A percentile compares a stretch with the other conserved stretches of the same genome.
phyloP scores from a whole-genome alignment of 2,888 invertebrate genomes.

The Pteria penguin region DNA sequence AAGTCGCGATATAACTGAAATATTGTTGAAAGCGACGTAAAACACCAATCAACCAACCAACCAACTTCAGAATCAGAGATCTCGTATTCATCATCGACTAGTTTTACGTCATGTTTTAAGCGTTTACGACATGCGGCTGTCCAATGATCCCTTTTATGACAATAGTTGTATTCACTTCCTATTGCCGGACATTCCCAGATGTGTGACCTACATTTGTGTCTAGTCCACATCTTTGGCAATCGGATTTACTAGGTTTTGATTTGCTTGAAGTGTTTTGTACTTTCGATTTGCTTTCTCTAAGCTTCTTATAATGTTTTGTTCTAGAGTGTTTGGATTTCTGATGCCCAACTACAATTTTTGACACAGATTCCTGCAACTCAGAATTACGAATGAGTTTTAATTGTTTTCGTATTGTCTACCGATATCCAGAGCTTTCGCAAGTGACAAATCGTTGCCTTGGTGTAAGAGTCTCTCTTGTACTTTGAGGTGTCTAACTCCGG shows the following conservation, averaged over 20 bases:
- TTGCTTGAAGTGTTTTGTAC: no score
- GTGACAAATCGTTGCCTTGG: constrained; percentile 21
- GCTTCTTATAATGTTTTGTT: not conserved
- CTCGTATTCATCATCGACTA: not conserved
- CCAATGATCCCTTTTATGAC: constrained; percentile 11
- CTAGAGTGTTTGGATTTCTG: not conserved
- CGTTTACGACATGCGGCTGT: not conserved
- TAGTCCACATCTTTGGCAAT: constrained; percentile 1
- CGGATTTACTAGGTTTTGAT: not conserved
- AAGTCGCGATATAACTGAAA: no score
- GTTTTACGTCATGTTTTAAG: not conserved
- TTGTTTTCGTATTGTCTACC: constrained; percentile 31
- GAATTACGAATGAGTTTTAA: constrained; percentile 22
- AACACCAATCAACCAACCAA: no score
- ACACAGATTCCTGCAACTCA: not conserved
- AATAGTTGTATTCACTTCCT: constrained; percentile 10
- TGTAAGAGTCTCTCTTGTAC: constrained; percentile 33
- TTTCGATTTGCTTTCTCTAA: not conserved
- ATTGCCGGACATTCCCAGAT: not conserved
- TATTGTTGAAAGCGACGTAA: no score
- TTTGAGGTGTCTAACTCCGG: constrained; percentile 16
- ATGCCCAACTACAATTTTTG: not conserved
- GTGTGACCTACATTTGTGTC: not conserved
- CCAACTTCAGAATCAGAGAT: not conserved
- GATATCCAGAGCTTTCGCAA: constrained; percentile 21